Evolutionary conservation across 2,113 vertebrate species (phyloP), one percentile per base, ranked within the genome.

Genomic region (Microcebus tavaratra): DNA sequence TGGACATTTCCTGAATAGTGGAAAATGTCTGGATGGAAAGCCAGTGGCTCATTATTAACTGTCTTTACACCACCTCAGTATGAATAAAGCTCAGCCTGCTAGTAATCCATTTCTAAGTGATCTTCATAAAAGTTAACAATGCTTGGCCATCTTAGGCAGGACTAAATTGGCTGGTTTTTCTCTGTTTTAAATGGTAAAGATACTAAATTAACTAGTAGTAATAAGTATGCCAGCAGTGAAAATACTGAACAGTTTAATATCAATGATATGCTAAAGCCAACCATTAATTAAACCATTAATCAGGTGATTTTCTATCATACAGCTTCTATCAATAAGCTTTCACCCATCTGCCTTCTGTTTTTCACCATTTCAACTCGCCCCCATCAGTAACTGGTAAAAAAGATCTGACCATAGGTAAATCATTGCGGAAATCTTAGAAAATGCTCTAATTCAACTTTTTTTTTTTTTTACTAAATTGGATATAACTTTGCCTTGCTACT

Each of bases 1-100:
- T 73, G 84, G 31, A 50, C 80, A 81, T 88, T 96, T 97, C 96
- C 93, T 78, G n/a, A n/a, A 21, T 45, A 80, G 57, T 88, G 34
- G 84, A 53, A 90, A 92, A 39, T 55, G 42, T 84, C 9, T 80
- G 45, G 20, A 59, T 68, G 53, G 82, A 80, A 91, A 96, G 57
- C 20, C 45, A 72, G 11, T 39, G 70, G 65, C 59, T 81, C 34
- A 10, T 42, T 75, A 50, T 85, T 53, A 94, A 72, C 70, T 93
- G 70, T 78, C 13, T 63, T 53, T n/a, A 90, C 1, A 27, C 65
- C 29, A 61, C 55, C 42, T 73, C 39, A 4, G 59, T 23, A 0
- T n/a, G 31, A 36, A 65, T 36, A 96, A n/a, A 27, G 6, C 27
- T 75, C 42, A 36, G 78, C 23, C 53, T 87, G 31, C 36, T 70